These are phyloP conservation scores for Cephus pygmeus DNA, from an alignment of 2,888 invertebrate genomes.

Conservation along the genomic window DNA sequence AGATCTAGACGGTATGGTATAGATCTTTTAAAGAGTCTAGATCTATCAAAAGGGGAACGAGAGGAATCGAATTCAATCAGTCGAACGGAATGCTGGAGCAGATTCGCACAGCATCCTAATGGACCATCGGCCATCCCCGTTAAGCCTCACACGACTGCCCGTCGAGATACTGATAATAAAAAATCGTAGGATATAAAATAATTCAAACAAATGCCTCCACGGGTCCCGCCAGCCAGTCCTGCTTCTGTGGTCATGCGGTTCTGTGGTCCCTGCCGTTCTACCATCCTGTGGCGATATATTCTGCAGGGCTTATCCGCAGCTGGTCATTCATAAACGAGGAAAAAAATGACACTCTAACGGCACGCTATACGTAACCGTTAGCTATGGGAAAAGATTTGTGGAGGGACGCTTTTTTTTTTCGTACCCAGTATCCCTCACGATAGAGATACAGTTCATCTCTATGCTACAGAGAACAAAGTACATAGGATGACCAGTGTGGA, in stretches of 20 bases:
- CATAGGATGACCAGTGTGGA: no score
- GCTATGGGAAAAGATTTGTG: slow-evolving; percentile 57
- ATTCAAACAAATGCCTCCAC: slow-evolving; percentile 63
- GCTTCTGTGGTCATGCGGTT: slow-evolving; percentile 15
- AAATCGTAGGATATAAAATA: slow-evolving; percentile 64
- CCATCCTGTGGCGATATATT: slow-evolving; percentile 54
- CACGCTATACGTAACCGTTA: slow-evolving; percentile 62
- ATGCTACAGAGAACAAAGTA: no score
- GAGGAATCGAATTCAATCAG: no score
- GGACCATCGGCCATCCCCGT: no score
- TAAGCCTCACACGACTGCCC: no score
- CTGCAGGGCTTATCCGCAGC: slow-evolving; percentile 59
- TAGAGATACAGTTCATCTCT: no score
- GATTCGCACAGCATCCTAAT: no score
- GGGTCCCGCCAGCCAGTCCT: slow-evolving; percentile 27
- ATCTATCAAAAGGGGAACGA: no score
- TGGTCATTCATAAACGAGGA: slow-evolving; percentile 61
- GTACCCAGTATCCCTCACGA: no score
- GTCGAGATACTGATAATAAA: slow-evolving; percentile 57
- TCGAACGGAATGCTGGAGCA: no score
- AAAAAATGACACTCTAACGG: slow-evolving; percentile 56
- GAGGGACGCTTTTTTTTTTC: slow-evolving; percentile 8
- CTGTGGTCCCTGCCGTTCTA: slow-evolving; percentile 20
- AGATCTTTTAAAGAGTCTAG: no score
- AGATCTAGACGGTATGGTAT: no score